These are phyloP conservation scores for Bradypus variegatus DNA, from an alignment of 2,797 vertebrate species.

Conservation along the genomic window DNA sequence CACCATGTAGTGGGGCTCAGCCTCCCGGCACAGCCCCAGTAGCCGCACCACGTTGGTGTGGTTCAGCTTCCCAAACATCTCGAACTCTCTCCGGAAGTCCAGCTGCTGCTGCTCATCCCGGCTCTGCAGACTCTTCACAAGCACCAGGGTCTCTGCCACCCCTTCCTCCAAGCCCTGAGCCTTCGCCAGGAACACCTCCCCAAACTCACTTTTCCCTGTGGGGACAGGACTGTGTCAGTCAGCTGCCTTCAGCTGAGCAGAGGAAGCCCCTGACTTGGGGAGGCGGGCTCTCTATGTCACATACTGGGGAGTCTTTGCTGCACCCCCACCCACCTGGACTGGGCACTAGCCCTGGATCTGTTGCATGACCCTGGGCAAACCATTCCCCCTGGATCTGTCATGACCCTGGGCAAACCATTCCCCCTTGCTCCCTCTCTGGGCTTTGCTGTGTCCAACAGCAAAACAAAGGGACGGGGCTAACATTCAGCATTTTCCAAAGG, in stretches of 20 bases:
- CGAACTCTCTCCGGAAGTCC: slow-evolving; percentile 90
- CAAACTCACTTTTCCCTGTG: slow-evolving; percentile 93
- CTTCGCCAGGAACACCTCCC: slow-evolving; percentile 95
- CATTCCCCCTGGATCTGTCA: neutral
- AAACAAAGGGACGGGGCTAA: neutral
- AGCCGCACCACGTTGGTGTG: slow-evolving; percentile 88
- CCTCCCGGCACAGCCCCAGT: slow-evolving; percentile 88
- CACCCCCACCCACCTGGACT: neutral
- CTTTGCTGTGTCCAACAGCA: neutral
- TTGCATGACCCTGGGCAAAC: neutral
- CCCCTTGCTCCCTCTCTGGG: neutral
- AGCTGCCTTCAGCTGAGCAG: neutral
- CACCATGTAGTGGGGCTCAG: slow-evolving; percentile 92
- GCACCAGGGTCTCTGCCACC: slow-evolving; percentile 85
- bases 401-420: neutral
- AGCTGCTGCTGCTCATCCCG: slow-evolving; percentile 89
- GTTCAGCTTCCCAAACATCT: slow-evolving; percentile 95
- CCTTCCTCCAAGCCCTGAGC: slow-evolving; percentile 84
- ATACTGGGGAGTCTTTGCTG: neutral
- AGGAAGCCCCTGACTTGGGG: neutral
- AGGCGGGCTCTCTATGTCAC: neutral
- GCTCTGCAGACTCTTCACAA: slow-evolving; percentile 93
- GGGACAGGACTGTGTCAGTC: neutral
- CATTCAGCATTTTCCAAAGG: neutral
- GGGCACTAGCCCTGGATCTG: neutral